Base-by-base conservation (phyloP, 2,113 vertebrate species). In the Cyrtonyx montezumae region DNA sequence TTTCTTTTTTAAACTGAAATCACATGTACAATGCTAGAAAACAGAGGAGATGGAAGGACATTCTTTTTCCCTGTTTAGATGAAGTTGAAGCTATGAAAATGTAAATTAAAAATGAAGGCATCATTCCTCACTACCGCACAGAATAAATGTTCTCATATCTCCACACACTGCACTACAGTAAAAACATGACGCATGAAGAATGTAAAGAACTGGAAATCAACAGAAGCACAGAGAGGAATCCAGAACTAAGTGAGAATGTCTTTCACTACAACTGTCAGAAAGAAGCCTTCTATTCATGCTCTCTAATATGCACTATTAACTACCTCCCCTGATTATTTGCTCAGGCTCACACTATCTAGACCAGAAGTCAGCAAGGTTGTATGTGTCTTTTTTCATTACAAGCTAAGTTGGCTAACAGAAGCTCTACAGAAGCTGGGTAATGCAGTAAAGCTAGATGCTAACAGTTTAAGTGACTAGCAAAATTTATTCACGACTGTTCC, bases 291-390 rank as follows among this genome's bases (percentile, higher is more conserved):
- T 67, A 42, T 25, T 79, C 42, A 59, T n/a, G 53, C 66, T 71
- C 37, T 81, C 34, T 59, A 46, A 85, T 13, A 34, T 32, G 13
- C 34, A 74, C 66, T 53, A 69, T 75, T 26, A 85, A 28, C 48
- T 66, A 59, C 76, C 63, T 89, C 56, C 30, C 55, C 75, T 92
- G 37, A 67, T 28, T 59, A 89, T 77, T 79, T 74, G 71, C 59
- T 88, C 85, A 92, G 78, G 49, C 55, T 94, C 63, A 92, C 63
- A 36, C 78, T 79, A 95, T 93, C 94, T 94, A 94, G 95, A 96
- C 84, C 91, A 92, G 89, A 96, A 96, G 93, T 94, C 93, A 96
- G 95, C 93, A 94, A 96, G 91, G 87, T 74, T 74, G 32, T 77
- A 36, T 87, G 86, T 86, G 59, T 62, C 91, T 87, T 84, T 88